Conservation (phyloP, 2,113 vertebrate species). For the Lamprotornis superbus region DNA sequence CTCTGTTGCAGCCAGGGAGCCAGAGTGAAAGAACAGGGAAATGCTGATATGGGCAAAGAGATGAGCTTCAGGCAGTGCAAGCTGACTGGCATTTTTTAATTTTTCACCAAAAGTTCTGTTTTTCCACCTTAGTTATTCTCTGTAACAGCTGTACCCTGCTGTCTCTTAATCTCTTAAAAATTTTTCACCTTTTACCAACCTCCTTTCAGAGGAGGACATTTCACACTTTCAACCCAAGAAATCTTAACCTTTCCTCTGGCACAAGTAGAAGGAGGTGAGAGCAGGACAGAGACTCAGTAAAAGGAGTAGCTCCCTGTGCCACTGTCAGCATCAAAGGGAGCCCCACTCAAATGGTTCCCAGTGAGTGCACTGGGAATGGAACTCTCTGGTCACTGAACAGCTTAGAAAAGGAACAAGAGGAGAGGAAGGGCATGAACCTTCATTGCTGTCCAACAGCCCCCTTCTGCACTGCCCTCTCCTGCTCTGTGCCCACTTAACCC, state of each 20-base stretch:
- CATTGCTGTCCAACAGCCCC: background rate
- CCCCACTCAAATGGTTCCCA: background rate
- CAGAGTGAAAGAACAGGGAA: background rate
- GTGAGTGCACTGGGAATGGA: background rate
- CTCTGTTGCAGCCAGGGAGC: background rate
- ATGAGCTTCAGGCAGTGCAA: background rate
- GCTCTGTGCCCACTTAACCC: conserved; percentile 8
- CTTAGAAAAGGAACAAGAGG: background rate
- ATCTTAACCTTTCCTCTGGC: background rate
- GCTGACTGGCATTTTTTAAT: background rate
- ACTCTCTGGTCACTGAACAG: background rate
- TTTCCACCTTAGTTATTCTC: background rate
- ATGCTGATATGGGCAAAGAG: background rate
- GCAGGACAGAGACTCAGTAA: background rate
- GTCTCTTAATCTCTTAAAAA: background rate
- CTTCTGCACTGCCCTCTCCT: background rate
- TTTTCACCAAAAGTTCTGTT: background rate
- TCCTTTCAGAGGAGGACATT: background rate
- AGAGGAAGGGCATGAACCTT: background rate
- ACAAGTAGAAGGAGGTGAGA: background rate
- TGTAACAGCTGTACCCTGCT: background rate
- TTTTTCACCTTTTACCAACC: background rate
- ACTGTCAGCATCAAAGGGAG: background rate
- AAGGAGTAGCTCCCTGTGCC: background rate
- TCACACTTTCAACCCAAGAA: background rate